phyloP scores from a whole-genome alignment of 2,113 vertebrate genomes.

The Acanthisitta chloris region DNA sequence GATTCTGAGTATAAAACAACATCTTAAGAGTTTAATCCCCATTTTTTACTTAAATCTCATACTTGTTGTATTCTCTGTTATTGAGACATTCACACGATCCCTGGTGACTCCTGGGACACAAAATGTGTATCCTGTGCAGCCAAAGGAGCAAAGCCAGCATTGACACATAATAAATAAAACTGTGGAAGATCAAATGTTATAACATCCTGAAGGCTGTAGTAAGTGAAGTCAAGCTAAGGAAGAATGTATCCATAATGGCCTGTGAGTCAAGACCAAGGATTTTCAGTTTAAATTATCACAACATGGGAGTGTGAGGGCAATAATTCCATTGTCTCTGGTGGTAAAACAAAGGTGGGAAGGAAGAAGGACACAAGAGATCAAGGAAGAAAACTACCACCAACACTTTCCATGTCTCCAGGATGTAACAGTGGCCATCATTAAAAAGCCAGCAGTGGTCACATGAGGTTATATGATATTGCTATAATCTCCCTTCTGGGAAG shows the following conservation, averaged over 20 bases:
- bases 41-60: neutral
- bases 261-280: neutral
- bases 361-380: neutral
- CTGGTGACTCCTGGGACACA: slow-evolving; percentile 17
- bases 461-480: neutral
- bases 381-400: neutral
- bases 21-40: slow-evolving; percentile 1
- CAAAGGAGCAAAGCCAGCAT: slow-evolving; percentile 30
- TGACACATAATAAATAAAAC: slow-evolving; percentile 54
- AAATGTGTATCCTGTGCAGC: slow-evolving; percentile 22
- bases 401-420: neutral
- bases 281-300: neutral
- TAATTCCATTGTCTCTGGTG: neutral
- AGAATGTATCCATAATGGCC: neutral
- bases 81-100: slow-evolving; percentile 35
- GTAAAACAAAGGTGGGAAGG: neutral
- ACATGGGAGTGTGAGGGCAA: neutral
- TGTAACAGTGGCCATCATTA: neutral
- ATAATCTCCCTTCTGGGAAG: neutral
- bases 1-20: neutral
- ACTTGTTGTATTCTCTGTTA: neutral
- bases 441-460: neutral
- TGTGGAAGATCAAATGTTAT: slow-evolving; percentile 23
- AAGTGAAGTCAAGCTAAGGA: neutral
- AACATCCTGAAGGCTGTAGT: slow-evolving; percentile 1